Evolutionary conservation across 2,797 vertebrate species (phyloP).

Genomic region (Chaetodon trifasciatus): DNA sequence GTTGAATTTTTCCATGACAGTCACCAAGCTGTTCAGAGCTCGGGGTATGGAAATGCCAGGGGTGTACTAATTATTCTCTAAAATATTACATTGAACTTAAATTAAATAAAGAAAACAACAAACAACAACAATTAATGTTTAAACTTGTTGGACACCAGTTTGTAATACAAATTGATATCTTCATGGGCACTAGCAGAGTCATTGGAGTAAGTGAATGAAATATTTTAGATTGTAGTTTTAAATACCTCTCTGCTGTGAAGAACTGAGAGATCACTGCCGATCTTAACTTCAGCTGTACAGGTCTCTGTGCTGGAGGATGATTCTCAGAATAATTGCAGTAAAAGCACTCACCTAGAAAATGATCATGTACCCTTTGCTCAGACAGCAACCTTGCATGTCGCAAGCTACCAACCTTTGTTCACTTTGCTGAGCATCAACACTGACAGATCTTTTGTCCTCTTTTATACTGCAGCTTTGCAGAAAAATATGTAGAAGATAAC

Average conservation of each 20-base stretch:
- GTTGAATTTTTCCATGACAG: slow-evolving; percentile 12
- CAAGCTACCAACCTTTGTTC: slow-evolving; percentile 12
- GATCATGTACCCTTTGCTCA: slow-evolving; percentile 11
- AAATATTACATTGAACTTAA: not conserved
- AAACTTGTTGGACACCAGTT: slow-evolving; percentile 17
- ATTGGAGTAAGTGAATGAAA: slow-evolving; percentile 28
- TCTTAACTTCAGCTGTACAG: not conserved
- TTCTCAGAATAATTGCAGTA: slow-evolving; percentile 45
- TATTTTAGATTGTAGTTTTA: slow-evolving; percentile 27
- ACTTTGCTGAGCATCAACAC: slow-evolving; percentile 9
- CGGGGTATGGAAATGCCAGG: slow-evolving; percentile 13
- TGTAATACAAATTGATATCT: slow-evolving; percentile 5
- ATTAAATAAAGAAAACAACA: not conserved
- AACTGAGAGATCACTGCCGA: slow-evolving; percentile 4
- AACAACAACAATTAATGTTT: not conserved
- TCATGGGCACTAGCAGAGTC: not conserved
- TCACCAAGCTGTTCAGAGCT: slow-evolving; percentile 3
- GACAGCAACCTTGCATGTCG: not conserved
- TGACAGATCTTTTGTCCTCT: not conserved
- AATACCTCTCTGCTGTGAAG: slow-evolving; percentile 41
- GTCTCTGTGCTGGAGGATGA: slow-evolving; percentile 25
- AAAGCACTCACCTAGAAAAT: slow-evolving; percentile 51
- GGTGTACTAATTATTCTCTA: slow-evolving; percentile 3
- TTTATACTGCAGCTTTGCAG: not conserved
- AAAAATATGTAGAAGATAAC: not conserved